Evolutionary conservation across 2,113 vertebrate species (phyloP).

Genomic region (Leucosticte australis): DNA sequence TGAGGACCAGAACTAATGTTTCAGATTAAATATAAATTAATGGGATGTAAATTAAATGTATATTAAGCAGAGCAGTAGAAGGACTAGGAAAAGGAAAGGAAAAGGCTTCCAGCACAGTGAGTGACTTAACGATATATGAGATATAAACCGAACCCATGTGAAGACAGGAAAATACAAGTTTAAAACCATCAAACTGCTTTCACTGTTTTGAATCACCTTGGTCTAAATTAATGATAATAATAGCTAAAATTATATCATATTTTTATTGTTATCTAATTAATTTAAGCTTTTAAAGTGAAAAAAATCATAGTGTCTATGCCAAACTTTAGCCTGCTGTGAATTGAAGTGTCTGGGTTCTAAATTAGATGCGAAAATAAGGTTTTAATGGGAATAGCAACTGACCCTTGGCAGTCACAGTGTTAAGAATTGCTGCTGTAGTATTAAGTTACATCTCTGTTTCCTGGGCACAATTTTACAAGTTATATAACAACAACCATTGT

Average conservation of each 20-base stretch:
- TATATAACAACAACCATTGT: conserved; percentile 67
- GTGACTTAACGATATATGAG: background rate
- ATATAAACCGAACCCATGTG: background rate
- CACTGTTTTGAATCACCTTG: background rate
- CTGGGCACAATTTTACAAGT: conserved; percentile 35
- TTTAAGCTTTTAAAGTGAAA: background rate
- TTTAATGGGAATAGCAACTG: conserved; percentile 65
- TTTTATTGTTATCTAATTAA: background rate
- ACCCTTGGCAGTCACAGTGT: conserved; percentile 57
- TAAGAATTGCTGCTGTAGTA: conserved; percentile 36
- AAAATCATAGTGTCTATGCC: background rate
- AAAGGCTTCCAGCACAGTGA: background rate
- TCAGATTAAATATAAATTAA: background rate
- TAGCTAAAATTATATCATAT: background rate
- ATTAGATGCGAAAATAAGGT: conserved; percentile 50
- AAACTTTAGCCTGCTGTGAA: conserved; percentile 46
- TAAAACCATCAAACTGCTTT: background rate
- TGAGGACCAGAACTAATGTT: background rate
- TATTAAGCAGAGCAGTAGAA: background rate
- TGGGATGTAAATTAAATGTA: background rate
- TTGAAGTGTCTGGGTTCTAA: conserved; percentile 65
- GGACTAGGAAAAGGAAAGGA: background rate
- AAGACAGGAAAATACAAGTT: background rate
- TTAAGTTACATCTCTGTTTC: conserved; percentile 63
- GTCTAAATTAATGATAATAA: background rate